Evolutionary conservation across 2,113 vertebrate genomes (phyloP).

Genomic region (Thalassarche chlororhynchos): DNA sequence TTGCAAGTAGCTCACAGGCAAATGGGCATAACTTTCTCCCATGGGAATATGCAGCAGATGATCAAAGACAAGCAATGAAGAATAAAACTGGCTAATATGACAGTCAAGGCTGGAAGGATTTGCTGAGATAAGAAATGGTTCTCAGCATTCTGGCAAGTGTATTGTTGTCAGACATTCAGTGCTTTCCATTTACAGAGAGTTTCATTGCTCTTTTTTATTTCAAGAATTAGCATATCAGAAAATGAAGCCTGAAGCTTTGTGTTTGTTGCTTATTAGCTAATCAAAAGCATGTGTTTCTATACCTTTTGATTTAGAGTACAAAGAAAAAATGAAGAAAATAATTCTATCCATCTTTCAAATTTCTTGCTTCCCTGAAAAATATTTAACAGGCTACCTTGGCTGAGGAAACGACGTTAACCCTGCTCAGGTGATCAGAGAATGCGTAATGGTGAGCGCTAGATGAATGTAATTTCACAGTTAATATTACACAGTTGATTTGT

Average conservation of each 20-base stretch:
- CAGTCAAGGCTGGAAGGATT: constrained; percentile 54
- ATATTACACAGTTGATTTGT: background rate
- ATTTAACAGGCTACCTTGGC: background rate
- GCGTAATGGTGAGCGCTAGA: background rate
- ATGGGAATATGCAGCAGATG: constrained; percentile 22
- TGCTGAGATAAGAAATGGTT: constrained; percentile 52
- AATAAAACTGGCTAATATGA: constrained; percentile 65
- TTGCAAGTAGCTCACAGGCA: constrained; percentile 30
- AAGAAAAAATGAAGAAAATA: background rate
- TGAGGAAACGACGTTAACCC: background rate
- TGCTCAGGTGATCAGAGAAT: background rate
- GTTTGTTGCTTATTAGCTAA: background rate
- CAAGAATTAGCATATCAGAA: constrained; percentile 37
- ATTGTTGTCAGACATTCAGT: constrained; percentile 32
- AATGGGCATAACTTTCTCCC: constrained; percentile 39
- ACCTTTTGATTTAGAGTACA: background rate
- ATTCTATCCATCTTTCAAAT: background rate
- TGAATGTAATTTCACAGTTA: background rate
- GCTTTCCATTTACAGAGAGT: background rate
- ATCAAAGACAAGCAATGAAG: constrained; percentile 59
- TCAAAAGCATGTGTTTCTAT: background rate
- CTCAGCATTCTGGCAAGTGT: constrained; percentile 23
- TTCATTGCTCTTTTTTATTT: constrained; percentile 10
- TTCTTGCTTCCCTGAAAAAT: background rate
- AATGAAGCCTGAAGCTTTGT: background rate